Evolutionary conservation across 2,113 vertebrate species (phyloP), one percentile per base, ranked within the genome.

Genomic region (Apodemus speciosus): DNA sequence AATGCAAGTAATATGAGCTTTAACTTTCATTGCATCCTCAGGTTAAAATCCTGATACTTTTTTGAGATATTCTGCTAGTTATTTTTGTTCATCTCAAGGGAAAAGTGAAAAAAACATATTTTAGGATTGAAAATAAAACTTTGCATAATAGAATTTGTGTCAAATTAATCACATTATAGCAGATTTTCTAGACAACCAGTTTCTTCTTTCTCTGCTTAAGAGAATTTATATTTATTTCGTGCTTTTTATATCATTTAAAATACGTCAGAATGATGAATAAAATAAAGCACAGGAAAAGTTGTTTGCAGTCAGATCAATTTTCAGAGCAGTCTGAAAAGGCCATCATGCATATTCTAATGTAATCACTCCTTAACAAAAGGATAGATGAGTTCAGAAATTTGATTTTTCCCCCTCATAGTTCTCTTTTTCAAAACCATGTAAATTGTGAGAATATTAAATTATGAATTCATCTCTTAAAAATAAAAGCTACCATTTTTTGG

Each of bases 401-500:
- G 23, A 40, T 40, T 69, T 69, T 76, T 38, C 30, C n/a, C 14
- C 25, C 73, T 2, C 81, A 93, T 86, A 94, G 94, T 97, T 95
- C 89, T 89, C 3, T 64, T 92, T 88, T 92, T 11, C 13, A 60
- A 95, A 92, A 93, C 90, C 83, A 89, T 92, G 11, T 51, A 94
- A 86, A 43, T 94, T 60, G 46, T 88, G 92, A 64, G 64, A 97
- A 95, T 60, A 91, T 66, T 72, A 18, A 93, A 93, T 89, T 91
- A 81, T 91, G 91, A 95, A 96, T 93, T 97, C 43, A 38, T 94
- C 60, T 88, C 60, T 93, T 75, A 94, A 88, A 93, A 96, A 85
- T 73, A 97, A 93, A 86, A 94, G 23, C 1, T 2, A 8, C 0
- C 23, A 60, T 0, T 13, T 88, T 64, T 85, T 23, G n/a, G 83